Evolutionary conservation across 2,888 invertebrate species (phyloP).

Genomic region (Drosophila quinaria): DNA sequence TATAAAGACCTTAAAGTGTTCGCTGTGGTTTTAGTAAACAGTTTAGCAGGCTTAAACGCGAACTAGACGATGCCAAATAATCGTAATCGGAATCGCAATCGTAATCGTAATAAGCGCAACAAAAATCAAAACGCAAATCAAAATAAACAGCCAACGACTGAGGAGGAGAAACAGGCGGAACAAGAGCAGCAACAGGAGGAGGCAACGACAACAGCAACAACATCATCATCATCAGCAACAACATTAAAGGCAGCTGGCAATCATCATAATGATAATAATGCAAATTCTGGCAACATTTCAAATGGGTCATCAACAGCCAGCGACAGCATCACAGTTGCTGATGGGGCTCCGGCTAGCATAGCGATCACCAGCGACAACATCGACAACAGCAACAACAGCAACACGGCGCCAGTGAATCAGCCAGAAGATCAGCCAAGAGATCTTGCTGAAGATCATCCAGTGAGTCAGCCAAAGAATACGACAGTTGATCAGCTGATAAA

Average conservation of each 20-base stretch:
- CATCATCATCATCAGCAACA: slow-evolving; percentile 21
- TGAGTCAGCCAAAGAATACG: slow-evolving; percentile 5
- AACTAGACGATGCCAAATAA: slow-evolving; percentile 82
- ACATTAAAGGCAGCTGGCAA: slow-evolving; percentile 16
- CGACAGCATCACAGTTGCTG: slow-evolving; percentile 38
- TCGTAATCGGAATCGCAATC: slow-evolving; percentile 79
- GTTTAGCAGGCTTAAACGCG: slow-evolving; percentile 49
- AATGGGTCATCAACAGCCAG: slow-evolving; percentile 65
- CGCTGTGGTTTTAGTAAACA: slow-evolving; percentile 19
- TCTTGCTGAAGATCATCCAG: slow-evolving; percentile 19
- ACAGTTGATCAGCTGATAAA: background rate
- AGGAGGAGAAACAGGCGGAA: slow-evolving; percentile 15
- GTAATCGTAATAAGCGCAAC: slow-evolving; percentile 80
- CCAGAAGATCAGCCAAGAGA: slow-evolving; percentile 8
- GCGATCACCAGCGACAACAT: slow-evolving; percentile 31
- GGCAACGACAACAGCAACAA: slow-evolving; percentile 3
- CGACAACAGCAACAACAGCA: slow-evolving; percentile 18
- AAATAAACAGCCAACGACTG: slow-evolving; percentile 32
- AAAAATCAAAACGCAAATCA: slow-evolving; percentile 73
- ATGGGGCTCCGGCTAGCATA: slow-evolving; percentile 38
- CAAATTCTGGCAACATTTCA: slow-evolving; percentile 75
- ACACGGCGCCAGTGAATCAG: slow-evolving; percentile 14
- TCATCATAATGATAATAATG: slow-evolving; percentile 62
- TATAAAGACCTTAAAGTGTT: slow-evolving; percentile 33
- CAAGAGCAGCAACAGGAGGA: background rate